phyloP scores from a whole-genome alignment of 2,888 invertebrate species.

The Sisyra terminalis region DNA sequence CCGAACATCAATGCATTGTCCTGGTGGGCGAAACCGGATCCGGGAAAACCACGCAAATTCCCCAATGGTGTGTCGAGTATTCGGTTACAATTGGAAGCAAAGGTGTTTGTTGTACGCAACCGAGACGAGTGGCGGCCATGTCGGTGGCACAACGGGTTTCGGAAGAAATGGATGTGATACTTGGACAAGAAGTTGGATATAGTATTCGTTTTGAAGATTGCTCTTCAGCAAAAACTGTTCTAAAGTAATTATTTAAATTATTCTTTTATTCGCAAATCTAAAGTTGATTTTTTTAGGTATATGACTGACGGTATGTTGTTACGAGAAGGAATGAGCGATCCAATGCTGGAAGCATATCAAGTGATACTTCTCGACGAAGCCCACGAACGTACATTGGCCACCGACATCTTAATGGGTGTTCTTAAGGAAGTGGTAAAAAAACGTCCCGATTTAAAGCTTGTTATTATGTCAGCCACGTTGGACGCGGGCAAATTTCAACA shows the following conservation, averaged over 20 bases:
- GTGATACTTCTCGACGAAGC: slow-evolving; percentile 96
- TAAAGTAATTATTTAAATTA: slow-evolving; percentile 46
- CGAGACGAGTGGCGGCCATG: slow-evolving; percentile 97
- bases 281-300: slow-evolving; percentile 49
- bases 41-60: slow-evolving; percentile 98
- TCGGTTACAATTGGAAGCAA: slow-evolving; percentile 46
- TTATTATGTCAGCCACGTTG: slow-evolving; percentile 98
- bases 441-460: slow-evolving; percentile 81
- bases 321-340: slow-evolving; percentile 98
- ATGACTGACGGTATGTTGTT: slow-evolving; percentile 99
- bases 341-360: slow-evolving; percentile 90
- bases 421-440: slow-evolving; percentile 93
- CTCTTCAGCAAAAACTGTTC: slow-evolving; percentile 79
- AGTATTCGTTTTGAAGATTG: slow-evolving; percentile 99
- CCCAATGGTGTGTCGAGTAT: slow-evolving; percentile 85
- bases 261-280: background rate
- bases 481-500: slow-evolving; percentile 99
- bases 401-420: slow-evolving; percentile 98
- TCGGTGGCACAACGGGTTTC: slow-evolving; percentile 97
- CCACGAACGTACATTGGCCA: slow-evolving; percentile 95
- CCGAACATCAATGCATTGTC: slow-evolving; percentile 86
- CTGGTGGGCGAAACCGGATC: slow-evolving; percentile 99
- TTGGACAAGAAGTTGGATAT: slow-evolving; percentile 87
- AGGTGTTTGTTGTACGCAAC: slow-evolving; percentile 92
- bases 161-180: slow-evolving; percentile 96